A percentile compares a stretch with the other conserved stretches of the same genome.
phyloP scores from a whole-genome alignment of 2,888 invertebrate species.

The Drosophila bunnanda region DNA sequence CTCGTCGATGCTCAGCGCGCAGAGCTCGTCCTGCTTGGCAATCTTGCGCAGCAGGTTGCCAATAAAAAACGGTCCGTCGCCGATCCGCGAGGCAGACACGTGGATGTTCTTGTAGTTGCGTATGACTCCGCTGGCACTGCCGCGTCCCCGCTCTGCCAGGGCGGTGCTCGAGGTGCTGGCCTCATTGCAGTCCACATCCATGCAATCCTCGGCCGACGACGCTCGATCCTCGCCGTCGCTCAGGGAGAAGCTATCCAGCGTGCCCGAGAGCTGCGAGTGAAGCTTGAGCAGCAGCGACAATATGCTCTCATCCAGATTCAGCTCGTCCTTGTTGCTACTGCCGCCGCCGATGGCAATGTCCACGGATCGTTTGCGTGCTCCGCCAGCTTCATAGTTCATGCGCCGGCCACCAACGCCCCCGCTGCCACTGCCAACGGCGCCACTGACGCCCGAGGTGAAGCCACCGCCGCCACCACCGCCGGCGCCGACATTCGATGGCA shows the following conservation, averaged over 20 bases:
- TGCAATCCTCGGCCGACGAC: slow-evolving; percentile 45
- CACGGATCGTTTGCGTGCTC: slow-evolving; percentile 82
- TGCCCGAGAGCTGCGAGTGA: slow-evolving; percentile 94
- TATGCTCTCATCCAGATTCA: slow-evolving; percentile 93
- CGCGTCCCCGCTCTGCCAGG: slow-evolving; percentile 55
- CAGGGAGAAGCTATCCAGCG: slow-evolving; percentile 91
- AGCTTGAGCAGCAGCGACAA: slow-evolving; percentile 94
- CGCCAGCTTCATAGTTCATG: slow-evolving; percentile 72
- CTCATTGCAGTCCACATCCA: slow-evolving; percentile 83
- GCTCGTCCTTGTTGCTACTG: slow-evolving; percentile 85
- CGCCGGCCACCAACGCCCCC: slow-evolving; percentile 52
- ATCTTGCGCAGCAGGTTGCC: slow-evolving; percentile 92
- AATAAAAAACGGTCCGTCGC: slow-evolving; percentile 95
- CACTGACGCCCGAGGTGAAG: slow-evolving; percentile 43
- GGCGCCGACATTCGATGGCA: slow-evolving; percentile 84
- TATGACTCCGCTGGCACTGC: slow-evolving; percentile 42
- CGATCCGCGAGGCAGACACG: slow-evolving; percentile 86
- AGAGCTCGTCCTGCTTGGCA: slow-evolving; percentile 89
- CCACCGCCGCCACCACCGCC: slow-evolving; percentile 56
- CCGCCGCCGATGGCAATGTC: slow-evolving; percentile 83
- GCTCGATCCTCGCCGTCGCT: slow-evolving; percentile 84
- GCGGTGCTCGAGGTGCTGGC: slow-evolving; percentile 79
- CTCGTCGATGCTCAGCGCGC: slow-evolving; percentile 89
- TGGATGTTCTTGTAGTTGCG: slow-evolving; percentile 76
- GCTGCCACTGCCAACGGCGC: neutral